Evolutionary conservation across 1,140 invertebrate genomes (phyloP).

Genomic region (Drosophila teissieri): DNA sequence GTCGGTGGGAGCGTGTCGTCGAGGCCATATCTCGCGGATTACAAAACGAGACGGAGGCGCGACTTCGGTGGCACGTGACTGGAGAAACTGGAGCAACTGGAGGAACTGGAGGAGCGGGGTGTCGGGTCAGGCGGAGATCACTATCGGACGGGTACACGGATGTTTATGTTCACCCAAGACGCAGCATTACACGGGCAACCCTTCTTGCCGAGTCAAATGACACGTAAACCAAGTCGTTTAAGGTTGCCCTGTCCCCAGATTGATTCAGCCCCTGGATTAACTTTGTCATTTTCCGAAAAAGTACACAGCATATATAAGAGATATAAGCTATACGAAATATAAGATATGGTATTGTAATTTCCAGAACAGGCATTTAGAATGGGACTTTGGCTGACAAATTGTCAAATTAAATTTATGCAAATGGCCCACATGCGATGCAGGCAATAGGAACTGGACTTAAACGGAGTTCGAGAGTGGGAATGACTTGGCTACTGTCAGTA

Average conservation of each 20-base stretch:
- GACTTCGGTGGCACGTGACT: slow-evolving; percentile 51
- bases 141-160: slow-evolving; percentile 55
- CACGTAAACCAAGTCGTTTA: slow-evolving; percentile 72
- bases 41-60: slow-evolving; percentile 43
- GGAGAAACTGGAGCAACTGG: too few relatives aligned
- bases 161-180: slow-evolving; percentile 74
- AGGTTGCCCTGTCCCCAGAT: slow-evolving; percentile 22
- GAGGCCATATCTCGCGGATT: slow-evolving; percentile 60
- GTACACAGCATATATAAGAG: background rate
- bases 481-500: slow-evolving; percentile 60
- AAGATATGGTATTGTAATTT: background rate
- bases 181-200: slow-evolving; percentile 32
- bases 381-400: background rate
- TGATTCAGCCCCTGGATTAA: too few relatives aligned
- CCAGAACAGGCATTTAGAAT: background rate
- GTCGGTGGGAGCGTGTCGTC: slow-evolving; percentile 56
- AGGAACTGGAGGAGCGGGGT: too few relatives aligned
- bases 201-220: slow-evolving; percentile 48
- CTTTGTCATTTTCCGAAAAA: background rate
- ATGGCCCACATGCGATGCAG: slow-evolving; percentile 21
- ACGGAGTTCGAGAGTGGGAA: background rate
- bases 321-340: background rate
- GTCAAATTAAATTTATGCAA: slow-evolving; percentile 60
- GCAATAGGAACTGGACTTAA: slow-evolving; percentile 6
- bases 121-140: slow-evolving; percentile 42